Percentiles rank a stretch among this genome's conserved stretches.
Conservation (phyloP, 2,797 vertebrate species). For the Scleropages formosus region DNA sequence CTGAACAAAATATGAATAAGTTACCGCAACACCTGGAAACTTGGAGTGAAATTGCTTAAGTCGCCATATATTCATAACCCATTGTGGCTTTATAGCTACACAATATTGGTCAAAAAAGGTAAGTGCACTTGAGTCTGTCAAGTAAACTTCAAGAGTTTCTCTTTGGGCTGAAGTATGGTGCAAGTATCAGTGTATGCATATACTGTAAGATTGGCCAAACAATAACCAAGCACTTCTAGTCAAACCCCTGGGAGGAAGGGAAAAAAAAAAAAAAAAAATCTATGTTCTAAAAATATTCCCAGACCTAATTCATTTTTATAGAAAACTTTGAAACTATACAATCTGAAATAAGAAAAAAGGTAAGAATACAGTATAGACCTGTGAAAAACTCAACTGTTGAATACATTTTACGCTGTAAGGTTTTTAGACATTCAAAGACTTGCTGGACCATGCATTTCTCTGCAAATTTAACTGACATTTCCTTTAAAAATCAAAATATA, state of each 20-base stretch:
- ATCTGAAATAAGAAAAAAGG: too few relatives aligned
- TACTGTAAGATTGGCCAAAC: constrained; percentile 5
- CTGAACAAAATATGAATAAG: neutral
- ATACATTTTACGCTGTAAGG: constrained; percentile 12
- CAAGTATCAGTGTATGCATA: neutral
- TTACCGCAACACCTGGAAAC: constrained; percentile 13
- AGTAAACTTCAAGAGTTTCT: constrained; percentile 28
- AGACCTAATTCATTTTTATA: neutral
- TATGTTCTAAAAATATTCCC: too few relatives aligned
- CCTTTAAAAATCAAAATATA: neutral
- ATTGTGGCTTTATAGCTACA: constrained; percentile 15
- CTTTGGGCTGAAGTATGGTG: constrained; percentile 29
- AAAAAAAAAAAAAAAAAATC: neutral
- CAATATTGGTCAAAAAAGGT: constrained; percentile 23
- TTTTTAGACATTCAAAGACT: neutral
- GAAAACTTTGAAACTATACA: constrained; percentile 5
- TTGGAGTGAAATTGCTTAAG: neutral
- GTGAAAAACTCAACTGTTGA: constrained; percentile 3
- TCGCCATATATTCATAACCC: constrained; percentile 8
- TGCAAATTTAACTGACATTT: neutral
- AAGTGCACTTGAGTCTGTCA: constrained; percentile 24
- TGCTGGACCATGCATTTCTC: neutral
- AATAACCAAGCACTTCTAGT: neutral
- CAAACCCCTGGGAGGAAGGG: constrained; percentile 18
- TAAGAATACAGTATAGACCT: constrained; percentile 3